phyloP scores from a whole-genome alignment of 2,113 vertebrate genomes.

The Pycnonotus jocosus region DNA sequence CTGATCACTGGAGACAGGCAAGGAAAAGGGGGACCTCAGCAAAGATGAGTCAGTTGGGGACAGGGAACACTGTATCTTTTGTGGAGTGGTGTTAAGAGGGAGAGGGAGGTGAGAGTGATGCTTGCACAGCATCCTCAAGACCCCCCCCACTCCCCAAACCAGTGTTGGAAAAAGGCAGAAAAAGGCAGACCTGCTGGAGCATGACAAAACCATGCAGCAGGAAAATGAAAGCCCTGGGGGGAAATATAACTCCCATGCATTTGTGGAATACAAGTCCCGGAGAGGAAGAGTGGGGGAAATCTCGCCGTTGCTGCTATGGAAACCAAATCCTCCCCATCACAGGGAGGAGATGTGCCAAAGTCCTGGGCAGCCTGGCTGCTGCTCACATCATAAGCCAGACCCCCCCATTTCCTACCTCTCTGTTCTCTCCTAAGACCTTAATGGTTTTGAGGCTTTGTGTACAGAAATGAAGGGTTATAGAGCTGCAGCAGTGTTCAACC shows the following conservation, averaged over 20 bases:
- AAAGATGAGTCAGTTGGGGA: conserved; percentile 54
- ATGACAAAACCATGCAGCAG: accelerated
- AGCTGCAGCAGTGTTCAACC: neutral
- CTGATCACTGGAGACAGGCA: conserved; percentile 50
- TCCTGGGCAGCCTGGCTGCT: neutral
- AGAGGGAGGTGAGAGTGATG: neutral
- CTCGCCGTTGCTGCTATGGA: neutral
- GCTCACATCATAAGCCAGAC: neutral
- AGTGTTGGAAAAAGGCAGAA: neutral
- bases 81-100: neutral
- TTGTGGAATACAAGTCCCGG: neutral
- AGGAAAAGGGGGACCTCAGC: neutral
- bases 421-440: neutral
- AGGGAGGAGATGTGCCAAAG: neutral
- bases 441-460: accelerated
- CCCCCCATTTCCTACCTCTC: neutral
- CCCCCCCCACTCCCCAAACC: accelerated
- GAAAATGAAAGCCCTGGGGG: conserved; percentile 3
- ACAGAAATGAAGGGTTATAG: neutral
- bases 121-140: neutral
- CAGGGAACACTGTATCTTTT: conserved; percentile 54
- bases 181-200: neutral
- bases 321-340: conserved; percentile 26
- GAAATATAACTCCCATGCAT: neutral
- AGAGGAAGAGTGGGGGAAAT: neutral